Conservation (phyloP, 1,140 invertebrate species). For the Euwallacea similis region DNA sequence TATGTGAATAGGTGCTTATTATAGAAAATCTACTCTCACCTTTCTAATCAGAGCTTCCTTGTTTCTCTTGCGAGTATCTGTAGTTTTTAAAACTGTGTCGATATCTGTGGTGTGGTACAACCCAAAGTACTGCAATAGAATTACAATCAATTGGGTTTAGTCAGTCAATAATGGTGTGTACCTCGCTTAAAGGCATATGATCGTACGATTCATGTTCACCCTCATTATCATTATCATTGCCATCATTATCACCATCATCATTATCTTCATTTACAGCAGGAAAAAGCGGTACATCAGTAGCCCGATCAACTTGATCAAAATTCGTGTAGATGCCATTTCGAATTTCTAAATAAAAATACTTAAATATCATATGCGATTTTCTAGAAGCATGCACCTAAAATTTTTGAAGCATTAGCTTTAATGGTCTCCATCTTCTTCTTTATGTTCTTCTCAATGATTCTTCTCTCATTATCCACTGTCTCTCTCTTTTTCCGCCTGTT, state of each 20-base stretch:
- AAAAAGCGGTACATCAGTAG: slow-evolving; percentile 21
- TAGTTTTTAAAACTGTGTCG: neutral
- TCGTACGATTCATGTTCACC: slow-evolving; percentile 17
- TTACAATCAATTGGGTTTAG: neutral
- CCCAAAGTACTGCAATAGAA: slow-evolving; percentile 12
- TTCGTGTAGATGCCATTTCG: neutral
- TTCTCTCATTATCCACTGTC: neutral
- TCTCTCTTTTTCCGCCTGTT: slow-evolving; percentile 3
- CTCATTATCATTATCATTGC: neutral
- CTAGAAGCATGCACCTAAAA: neutral
- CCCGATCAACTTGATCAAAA: slow-evolving; percentile 2
- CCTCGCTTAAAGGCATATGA: slow-evolving; percentile 17
- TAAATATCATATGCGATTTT: neutral
- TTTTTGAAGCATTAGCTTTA: slow-evolving; percentile 1
- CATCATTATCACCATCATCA: too few species aligned
- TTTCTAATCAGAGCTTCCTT: neutral
- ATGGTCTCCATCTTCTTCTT: slow-evolving; percentile 22
- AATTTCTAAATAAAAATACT: neutral
- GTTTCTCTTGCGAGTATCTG: neutral
- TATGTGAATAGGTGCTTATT: too few species aligned
- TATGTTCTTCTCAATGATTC: slow-evolving; percentile 8
- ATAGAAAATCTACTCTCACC: neutral
- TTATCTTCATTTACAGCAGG: neutral
- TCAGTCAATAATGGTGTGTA: neutral
- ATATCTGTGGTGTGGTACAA: slow-evolving; percentile 4